These are phyloP conservation scores for Colaptes auratus DNA, from an alignment of 2,113 vertebrate species.

Conservation along the genomic window DNA sequence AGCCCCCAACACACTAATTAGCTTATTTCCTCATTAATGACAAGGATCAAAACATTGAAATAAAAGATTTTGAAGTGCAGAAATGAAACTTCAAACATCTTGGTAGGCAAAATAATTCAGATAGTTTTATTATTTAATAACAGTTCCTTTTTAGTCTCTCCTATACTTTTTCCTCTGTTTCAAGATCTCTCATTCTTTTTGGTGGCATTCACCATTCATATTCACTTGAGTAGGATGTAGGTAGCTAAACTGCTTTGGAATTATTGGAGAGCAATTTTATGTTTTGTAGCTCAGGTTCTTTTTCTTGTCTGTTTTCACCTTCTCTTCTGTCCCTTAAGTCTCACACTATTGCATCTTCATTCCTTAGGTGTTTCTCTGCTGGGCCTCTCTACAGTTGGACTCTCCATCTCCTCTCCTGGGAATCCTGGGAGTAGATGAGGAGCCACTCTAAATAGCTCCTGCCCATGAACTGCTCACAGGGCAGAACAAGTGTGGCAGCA, in stretches of 20 bases:
- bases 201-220: background rate
- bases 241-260: background rate
- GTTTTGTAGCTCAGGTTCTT: background rate
- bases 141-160: background rate
- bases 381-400: background rate
- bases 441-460: background rate
- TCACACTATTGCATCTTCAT: background rate
- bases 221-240: background rate
- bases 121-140: background rate
- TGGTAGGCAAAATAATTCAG: background rate
- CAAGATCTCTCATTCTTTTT: background rate
- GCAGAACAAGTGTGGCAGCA: background rate
- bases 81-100: background rate
- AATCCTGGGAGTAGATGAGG: accelerated
- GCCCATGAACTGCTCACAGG: accelerated
- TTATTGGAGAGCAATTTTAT: background rate
- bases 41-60: background rate
- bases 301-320: background rate
- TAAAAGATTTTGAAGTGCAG: background rate
- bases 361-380: background rate
- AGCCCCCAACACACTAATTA: background rate
- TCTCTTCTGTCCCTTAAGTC: background rate
- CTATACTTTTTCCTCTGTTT: background rate
- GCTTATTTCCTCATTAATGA: background rate
- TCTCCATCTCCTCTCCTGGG: background rate